Conservation (phyloP, 1,140 invertebrate species). For the Tyrophagus putrescentiae region DNA sequence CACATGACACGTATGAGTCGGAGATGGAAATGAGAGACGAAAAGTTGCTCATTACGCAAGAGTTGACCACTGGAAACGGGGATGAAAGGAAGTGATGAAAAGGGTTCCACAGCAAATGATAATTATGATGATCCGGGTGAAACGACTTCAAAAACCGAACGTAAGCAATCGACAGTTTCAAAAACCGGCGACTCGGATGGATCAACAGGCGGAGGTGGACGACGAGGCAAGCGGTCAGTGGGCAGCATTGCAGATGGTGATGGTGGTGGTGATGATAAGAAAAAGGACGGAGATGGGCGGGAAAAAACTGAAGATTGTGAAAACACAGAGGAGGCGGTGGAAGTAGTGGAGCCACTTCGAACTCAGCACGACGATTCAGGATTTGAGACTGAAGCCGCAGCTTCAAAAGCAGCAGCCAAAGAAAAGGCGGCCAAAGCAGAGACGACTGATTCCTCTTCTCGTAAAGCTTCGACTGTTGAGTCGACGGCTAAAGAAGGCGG, state of each 20-base stretch:
- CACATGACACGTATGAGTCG: constrained; percentile 2
- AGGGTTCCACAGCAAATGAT: neutral
- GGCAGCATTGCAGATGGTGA: neutral
- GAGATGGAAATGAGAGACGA: neutral
- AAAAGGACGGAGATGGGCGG: neutral
- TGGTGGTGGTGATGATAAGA: neutral
- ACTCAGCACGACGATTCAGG: too few relatives aligned
- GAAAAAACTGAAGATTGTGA: neutral
- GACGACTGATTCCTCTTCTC: too few relatives aligned
- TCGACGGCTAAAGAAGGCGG: too few relatives aligned
- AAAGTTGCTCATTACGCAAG: neutral
- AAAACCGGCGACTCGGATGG: too few relatives aligned
- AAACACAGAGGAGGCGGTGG: neutral
- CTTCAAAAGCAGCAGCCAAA: too few relatives aligned
- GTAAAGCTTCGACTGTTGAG: too few relatives aligned
- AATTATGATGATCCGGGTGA: neutral
- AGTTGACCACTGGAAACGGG: neutral
- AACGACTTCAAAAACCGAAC: neutral
- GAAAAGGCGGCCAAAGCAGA: too few relatives aligned
- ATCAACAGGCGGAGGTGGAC: too few relatives aligned
- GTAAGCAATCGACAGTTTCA: too few relatives aligned
- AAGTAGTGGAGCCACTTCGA: neutral
- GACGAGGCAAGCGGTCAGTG: too few relatives aligned
- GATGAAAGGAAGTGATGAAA: neutral
- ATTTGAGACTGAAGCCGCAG: too few relatives aligned